phyloP scores from a whole-genome alignment of 2,797 vertebrate genomes.

The Siniperca undulata region DNA sequence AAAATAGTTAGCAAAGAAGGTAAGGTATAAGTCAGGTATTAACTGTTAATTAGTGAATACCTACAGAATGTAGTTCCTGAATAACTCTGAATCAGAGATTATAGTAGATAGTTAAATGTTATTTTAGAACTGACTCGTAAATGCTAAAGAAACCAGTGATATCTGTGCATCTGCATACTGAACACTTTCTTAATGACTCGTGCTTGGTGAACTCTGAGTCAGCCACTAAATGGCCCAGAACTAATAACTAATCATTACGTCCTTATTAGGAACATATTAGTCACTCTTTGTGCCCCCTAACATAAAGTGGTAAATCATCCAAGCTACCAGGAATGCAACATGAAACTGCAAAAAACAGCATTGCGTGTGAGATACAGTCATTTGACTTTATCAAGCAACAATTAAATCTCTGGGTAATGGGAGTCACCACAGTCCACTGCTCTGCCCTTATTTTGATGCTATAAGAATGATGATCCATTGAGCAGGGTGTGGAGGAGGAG shows the following conservation, averaged over 20 bases:
- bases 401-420: neutral
- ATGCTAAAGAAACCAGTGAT: neutral
- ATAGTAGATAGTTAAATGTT: neutral
- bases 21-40: too few species aligned
- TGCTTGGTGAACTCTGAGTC: conserved; percentile 3
- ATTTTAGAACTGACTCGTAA: neutral
- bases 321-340: too few species aligned
- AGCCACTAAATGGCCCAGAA: neutral
- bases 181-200: neutral
- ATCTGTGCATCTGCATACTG: neutral
- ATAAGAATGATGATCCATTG: neutral
- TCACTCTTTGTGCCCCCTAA: neutral
- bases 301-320: neutral
- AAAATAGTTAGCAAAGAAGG: too few species aligned
- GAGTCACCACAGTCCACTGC: neutral
- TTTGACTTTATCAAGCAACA: neutral
- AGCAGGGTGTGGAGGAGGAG: neutral
- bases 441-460: neutral
- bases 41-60: too few species aligned
- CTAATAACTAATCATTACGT: conserved; percentile 14
- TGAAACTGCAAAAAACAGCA: neutral
- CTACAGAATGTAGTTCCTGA: neutral
- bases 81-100: neutral
- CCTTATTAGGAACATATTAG: conserved; percentile 13
- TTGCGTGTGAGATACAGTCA: too few species aligned